A percentile compares a stretch with the other conserved stretches of the same genome.
Evolutionary conservation across 1,140 invertebrate species (phyloP).

Genomic region (Bombus balteatus): DNA sequence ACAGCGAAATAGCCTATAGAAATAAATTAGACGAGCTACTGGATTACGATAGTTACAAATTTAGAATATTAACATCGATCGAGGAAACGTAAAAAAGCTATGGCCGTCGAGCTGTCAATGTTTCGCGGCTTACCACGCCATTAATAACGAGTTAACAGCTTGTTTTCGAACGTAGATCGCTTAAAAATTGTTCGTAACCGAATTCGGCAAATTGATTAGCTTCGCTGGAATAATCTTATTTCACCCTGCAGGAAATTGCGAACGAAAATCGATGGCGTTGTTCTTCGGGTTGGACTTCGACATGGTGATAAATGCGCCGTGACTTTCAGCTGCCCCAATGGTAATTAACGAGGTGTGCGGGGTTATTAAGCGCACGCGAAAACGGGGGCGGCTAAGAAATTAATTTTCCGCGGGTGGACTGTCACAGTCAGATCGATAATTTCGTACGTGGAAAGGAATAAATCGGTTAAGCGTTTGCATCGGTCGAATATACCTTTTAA

Average conservation of each 20-base stretch:
- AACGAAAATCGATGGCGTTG: not conserved
- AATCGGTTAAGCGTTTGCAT: not conserved
- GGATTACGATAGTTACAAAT: too few species aligned
- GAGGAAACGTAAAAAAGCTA: too few species aligned
- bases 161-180: not conserved
- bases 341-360: constrained; percentile 20
- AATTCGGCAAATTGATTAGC: not conserved
- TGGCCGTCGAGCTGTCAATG: too few species aligned
- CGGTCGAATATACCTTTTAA: not conserved
- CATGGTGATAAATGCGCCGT: not conserved
- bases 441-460: not conserved
- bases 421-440: constrained; percentile 11
- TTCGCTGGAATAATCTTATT: not conserved
- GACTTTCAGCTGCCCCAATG: not conserved
- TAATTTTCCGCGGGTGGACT: constrained; percentile 13
- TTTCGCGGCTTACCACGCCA: too few species aligned
- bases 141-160: too few species aligned
- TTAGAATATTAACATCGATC: too few species aligned
- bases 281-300: not conserved
- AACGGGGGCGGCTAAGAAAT: constrained; percentile 3
- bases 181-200: not conserved
- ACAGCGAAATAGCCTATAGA: too few species aligned
- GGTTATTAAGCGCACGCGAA: constrained; percentile 21
- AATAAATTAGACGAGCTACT: too few species aligned
- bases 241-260: not conserved